Evolutionary conservation across 1,140 invertebrate genomes (phyloP), one percentile per base, ranked within the genome.

Genomic region (Pseudachorutes palmiensis): DNA sequence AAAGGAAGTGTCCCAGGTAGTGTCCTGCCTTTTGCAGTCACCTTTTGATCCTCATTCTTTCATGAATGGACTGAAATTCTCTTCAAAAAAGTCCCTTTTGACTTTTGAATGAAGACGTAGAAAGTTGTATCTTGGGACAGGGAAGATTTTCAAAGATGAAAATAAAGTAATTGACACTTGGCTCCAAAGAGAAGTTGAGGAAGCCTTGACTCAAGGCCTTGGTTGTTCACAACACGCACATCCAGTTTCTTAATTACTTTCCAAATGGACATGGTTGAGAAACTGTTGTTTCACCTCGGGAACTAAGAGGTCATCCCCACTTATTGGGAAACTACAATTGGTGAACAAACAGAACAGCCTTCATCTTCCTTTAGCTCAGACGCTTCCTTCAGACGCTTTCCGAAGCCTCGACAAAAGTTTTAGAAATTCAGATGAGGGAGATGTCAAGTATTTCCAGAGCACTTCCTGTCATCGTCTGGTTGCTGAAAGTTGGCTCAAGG

Each of bases 241-340:
- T 55, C 24, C 51, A 14, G 51, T 14, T 55, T 22, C 24, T 22
- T 55, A 55, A 55, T 55, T 55, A 55, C 51, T 55, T 22, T 55
- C 9, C n/a, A 19, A 55, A 55, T 55, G 51, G 51, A 55, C 51
- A 14, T 55, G 12, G 14, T 55, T 55, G 51, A 26, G 51, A 55
- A 55, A 55, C 51, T 55, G 51, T 55, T 55, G 51, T 55, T 55
- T 55, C 51, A 55, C 51, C 51, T 55, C 51, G 24, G 51, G 19
- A n/a, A n/a, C n/a, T n/a, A n/a, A n/a, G n/a, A 55, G 51, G 51
- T 55, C 51, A 55, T 16, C 51, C 51, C 24, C 12, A 41, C 5
- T 9, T 41, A n/a, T n/a, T n/a, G n/a, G n/a, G n/a, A n/a, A n/a
- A n/a, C n/a, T n/a, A n/a, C n/a, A n/a, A n/a, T n/a, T n/a, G n/a